These are phyloP conservation scores for Phalacrocorax brasilianus DNA, from an alignment of 2,113 vertebrate species.

Conservation along the genomic window DNA sequence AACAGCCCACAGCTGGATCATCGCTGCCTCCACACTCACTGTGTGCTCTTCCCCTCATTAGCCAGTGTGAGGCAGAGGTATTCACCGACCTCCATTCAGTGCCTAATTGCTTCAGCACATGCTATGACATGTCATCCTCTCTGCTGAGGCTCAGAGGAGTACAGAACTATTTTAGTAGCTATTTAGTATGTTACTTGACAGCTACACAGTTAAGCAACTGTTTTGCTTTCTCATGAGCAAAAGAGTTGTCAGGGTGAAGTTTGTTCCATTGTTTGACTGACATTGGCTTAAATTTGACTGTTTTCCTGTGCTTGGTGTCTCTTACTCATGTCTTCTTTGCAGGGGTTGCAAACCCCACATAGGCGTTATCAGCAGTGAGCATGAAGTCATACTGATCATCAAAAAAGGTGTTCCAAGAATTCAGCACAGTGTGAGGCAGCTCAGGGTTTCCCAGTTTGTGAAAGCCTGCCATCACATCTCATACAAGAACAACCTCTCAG, in stretches of 20 bases:
- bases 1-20: background rate
- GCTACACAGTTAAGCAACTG: background rate
- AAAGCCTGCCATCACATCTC: background rate
- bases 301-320: background rate
- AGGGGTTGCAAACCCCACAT: background rate
- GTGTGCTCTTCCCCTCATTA: background rate
- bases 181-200: background rate
- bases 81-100: background rate
- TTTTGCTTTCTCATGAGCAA: background rate
- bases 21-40: rapidly evolving
- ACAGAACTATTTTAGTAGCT: background rate
- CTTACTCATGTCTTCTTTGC: background rate
- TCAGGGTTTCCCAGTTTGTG: background rate
- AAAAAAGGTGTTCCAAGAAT: background rate
- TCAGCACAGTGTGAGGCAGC: rapidly evolving
- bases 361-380: background rate
- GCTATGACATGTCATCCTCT: background rate
- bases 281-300: background rate
- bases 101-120: background rate
- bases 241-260: background rate
- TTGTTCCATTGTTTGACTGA: background rate
- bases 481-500: background rate
- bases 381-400: background rate
- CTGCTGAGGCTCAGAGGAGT: background rate
- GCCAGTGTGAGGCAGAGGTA: background rate